Evolutionary conservation across 2,797 vertebrate species (phyloP).

Genomic region (Cottoperca gobio): DNA sequence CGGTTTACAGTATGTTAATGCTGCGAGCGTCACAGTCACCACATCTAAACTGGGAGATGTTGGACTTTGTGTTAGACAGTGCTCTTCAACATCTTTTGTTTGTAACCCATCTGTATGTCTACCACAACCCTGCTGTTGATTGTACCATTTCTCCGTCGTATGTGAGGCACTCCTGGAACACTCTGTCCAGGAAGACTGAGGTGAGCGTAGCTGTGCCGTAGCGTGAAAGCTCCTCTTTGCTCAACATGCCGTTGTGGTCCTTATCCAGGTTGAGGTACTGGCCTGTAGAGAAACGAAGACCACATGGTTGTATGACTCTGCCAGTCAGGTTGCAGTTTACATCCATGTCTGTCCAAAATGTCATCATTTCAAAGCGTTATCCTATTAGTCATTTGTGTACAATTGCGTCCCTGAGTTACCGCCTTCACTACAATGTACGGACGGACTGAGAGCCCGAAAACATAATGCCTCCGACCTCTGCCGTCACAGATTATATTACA

Average conservation of each 20-base stretch:
- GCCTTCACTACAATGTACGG: no score
- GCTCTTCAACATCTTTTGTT: background rate
- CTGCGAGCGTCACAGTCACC: background rate
- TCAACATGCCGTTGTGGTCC: conserved; percentile 99
- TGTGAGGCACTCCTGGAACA: conserved; percentile 98
- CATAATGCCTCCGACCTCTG: no score
- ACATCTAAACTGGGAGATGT: background rate
- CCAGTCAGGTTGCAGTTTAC: no score
- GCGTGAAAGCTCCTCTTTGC: conserved; percentile 97
- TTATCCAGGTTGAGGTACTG: conserved; percentile 99
- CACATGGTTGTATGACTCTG: background rate
- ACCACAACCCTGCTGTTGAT: background rate
- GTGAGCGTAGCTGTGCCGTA: conserved; percentile 98
- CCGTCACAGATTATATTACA: background rate
- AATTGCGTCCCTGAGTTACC: no score
- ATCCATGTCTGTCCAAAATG: no score
- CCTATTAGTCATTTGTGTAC: no score
- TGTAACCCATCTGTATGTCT: background rate
- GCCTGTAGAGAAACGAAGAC: conserved; percentile 77
- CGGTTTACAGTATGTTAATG: no score
- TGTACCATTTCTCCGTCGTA: conserved; percentile 99
- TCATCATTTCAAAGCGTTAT: no score
- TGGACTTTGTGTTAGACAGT: background rate
- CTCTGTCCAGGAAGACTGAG: conserved; percentile 94
- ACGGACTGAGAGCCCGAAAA: no score